A percentile compares a stretch with the other conserved stretches of the same genome.
These are phyloP conservation scores for Gryllus longicercus DNA, from an alignment of 2,888 invertebrate genomes.

Conservation along the genomic window DNA sequence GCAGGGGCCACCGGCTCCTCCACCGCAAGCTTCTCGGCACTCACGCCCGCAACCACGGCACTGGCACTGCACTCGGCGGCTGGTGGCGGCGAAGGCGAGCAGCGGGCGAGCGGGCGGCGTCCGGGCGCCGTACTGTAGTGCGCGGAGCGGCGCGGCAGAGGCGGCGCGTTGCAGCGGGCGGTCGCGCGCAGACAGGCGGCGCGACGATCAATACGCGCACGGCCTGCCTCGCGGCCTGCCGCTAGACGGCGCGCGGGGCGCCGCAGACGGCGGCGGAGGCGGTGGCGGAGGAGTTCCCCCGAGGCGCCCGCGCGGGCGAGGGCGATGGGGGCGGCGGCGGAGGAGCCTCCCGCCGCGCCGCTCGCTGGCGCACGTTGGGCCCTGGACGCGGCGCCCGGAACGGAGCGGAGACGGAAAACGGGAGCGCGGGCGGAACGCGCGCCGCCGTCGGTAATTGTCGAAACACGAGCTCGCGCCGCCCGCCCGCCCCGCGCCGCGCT, in stretches of 20 bases:
- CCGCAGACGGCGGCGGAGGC: not conserved
- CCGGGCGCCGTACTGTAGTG: not conserved
- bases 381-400: too few relatives aligned
- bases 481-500: too few relatives aligned
- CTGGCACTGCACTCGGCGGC: not conserved
- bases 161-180: not conserved
- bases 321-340: not conserved
- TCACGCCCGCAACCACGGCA: too few relatives aligned
- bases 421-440: too few relatives aligned
- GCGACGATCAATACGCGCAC: not conserved
- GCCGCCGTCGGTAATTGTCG: too few relatives aligned
- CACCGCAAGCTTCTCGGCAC: not conserved
- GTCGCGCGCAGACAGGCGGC: not conserved
- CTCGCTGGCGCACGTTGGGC: too few relatives aligned
- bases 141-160: not conserved
- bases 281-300: not conserved
- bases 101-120: slow-evolving; percentile 20
- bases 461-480: too few relatives aligned
- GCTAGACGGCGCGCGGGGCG: not conserved
- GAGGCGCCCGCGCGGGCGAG: slow-evolving; percentile 11
- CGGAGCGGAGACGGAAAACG: too few relatives aligned
- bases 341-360: not conserved
- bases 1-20: not conserved
- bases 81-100: not conserved
- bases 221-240: not conserved